phyloP scores from a whole-genome alignment of 2,797 vertebrate genomes.

The Chiloscyllium punctatum region DNA sequence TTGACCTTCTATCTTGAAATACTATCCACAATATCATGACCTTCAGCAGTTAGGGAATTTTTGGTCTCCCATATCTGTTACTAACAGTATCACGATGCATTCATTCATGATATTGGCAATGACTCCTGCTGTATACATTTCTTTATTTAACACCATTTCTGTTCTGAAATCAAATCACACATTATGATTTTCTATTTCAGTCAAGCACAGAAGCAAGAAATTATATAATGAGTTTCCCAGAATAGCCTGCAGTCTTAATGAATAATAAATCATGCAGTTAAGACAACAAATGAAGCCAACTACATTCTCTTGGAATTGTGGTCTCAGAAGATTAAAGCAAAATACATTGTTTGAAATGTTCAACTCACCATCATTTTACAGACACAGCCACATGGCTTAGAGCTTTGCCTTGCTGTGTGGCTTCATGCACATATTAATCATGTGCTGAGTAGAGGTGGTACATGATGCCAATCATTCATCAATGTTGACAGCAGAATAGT shows the following conservation, averaged over 20 bases:
- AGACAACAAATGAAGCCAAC: not conserved
- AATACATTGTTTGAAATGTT: not conserved
- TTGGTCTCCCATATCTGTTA: not conserved
- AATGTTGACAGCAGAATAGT: not conserved
- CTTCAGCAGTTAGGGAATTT: not conserved
- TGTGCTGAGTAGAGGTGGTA: not conserved
- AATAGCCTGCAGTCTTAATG: not conserved
- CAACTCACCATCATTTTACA: not conserved
- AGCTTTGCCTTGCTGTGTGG: not conserved
- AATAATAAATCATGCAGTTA: conserved; percentile 22
- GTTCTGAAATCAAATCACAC: not conserved
- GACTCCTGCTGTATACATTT: not conserved
- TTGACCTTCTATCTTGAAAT: not conserved
- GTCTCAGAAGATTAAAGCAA: not conserved
- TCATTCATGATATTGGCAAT: not conserved
- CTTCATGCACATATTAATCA: not conserved
- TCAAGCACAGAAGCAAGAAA: not conserved
- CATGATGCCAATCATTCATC: not conserved
- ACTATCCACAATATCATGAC: not conserved
- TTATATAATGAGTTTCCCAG: not conserved
- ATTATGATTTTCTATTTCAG: not conserved
- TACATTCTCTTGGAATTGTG: not conserved
- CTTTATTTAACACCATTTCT: not conserved
- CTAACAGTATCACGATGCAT: not conserved
- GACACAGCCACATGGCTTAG: too few species aligned